Conservation (phyloP, 1,140 invertebrate genomes). For the Brachionus calyciflorus region DNA sequence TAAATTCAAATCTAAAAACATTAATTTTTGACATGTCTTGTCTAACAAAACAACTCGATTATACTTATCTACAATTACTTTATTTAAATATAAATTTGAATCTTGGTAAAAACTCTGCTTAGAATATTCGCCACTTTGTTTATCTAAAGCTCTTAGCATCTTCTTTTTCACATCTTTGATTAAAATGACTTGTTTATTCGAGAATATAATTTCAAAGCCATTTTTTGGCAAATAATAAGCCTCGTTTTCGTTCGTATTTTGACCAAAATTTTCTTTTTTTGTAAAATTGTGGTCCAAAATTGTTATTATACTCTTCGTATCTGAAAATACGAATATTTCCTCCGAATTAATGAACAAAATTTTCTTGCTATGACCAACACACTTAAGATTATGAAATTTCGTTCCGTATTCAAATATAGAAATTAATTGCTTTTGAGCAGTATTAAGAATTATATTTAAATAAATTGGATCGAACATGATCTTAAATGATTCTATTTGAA, state of each 20-base stretch:
- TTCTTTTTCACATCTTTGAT: slow-evolving; percentile 2
- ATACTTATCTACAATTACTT: background rate
- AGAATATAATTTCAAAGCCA: background rate
- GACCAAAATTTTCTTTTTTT: background rate
- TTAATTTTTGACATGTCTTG: background rate
- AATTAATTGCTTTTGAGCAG: background rate
- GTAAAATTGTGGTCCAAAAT: background rate
- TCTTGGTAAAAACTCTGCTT: background rate
- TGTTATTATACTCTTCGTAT: background rate
- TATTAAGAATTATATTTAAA: background rate
- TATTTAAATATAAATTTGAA: background rate
- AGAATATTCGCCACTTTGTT: background rate
- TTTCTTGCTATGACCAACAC: background rate
- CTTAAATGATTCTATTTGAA: background rate
- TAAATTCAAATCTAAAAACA: slow-evolving; percentile 1
- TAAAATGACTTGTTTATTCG: background rate
- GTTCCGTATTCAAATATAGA: background rate
- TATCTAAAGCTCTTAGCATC: background rate
- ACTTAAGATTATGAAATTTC: background rate
- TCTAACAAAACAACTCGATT: background rate
- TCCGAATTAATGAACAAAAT: background rate
- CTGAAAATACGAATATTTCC: background rate
- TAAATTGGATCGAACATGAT: background rate
- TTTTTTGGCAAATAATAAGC: slow-evolving; percentile 6
- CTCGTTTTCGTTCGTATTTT: background rate